phyloP scores from a whole-genome alignment of 2,888 invertebrate genomes.

The Megastigmus dorsalis region DNA sequence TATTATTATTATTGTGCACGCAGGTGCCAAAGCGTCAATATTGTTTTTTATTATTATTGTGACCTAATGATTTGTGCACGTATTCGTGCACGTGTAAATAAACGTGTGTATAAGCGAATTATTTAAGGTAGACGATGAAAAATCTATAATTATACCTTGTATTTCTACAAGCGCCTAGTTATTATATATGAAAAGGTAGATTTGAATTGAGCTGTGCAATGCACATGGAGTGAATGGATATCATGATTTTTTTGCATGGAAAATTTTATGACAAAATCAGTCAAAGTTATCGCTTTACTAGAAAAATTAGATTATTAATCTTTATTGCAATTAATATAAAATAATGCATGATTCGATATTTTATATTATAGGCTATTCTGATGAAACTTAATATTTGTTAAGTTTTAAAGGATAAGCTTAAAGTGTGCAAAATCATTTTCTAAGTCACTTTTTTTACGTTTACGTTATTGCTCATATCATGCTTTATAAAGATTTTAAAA shows the following conservation, averaged over 20 bases:
- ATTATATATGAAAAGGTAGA: constrained; percentile 20
- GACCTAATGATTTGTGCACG: constrained; percentile 34
- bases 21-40: constrained; percentile 28
- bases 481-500: no score
- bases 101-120: constrained; percentile 53
- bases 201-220: constrained; percentile 23
- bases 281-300: not conserved
- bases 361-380: no score
- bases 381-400: no score
- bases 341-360: no score
- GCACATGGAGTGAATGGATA: constrained; percentile 28
- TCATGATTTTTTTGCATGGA: constrained; percentile 19
- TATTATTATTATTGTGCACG: constrained; percentile 10
- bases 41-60: constrained; percentile 42
- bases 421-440: no score
- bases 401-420: no score
- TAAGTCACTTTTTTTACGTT: no score
- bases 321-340: no score
- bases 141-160: constrained; percentile 46
- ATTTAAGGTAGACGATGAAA: constrained; percentile 46
- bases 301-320: not conserved
- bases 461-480: no score
- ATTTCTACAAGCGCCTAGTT: constrained; percentile 51
- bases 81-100: constrained; percentile 49
- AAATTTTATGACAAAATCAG: not conserved